Percentiles rank a stretch among this genome's conserved stretches.
Conservation (phyloP, 2,113 vertebrate genomes). For the Eonycteris spelaea region DNA sequence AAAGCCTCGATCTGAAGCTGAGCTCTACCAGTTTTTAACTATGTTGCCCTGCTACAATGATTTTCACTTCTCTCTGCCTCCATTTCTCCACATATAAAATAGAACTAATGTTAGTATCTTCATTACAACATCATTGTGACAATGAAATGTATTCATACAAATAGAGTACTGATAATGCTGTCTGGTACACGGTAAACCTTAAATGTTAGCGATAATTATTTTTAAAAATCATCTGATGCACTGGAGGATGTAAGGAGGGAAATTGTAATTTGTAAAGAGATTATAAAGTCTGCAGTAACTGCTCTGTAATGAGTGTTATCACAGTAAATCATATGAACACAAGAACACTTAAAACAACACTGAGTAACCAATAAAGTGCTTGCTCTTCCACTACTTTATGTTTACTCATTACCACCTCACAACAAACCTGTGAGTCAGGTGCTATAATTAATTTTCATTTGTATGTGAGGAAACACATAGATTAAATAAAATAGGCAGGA, state of each 20-base stretch:
- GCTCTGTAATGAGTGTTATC: not conserved
- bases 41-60: not conserved
- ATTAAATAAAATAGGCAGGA: not conserved
- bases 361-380: not conserved
- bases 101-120: not conserved
- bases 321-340: not conserved
- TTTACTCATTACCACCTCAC: not conserved
- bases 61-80: not conserved
- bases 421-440: not conserved
- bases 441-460: not conserved
- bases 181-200: not conserved
- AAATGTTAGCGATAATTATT: not conserved
- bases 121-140: fast-evolving
- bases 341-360: not conserved
- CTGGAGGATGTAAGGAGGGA: not conserved
- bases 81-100: not conserved
- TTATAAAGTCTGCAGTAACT: not conserved
- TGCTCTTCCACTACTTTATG: not conserved
- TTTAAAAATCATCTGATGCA: not conserved
- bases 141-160: not conserved
- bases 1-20: not conserved
- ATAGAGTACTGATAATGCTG: not conserved
- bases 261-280: not conserved
- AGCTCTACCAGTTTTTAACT: not conserved
- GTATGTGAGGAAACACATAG: not conserved